Conservation (phyloP, 2,113 vertebrate species). For the Pluvialis apricaria region DNA sequence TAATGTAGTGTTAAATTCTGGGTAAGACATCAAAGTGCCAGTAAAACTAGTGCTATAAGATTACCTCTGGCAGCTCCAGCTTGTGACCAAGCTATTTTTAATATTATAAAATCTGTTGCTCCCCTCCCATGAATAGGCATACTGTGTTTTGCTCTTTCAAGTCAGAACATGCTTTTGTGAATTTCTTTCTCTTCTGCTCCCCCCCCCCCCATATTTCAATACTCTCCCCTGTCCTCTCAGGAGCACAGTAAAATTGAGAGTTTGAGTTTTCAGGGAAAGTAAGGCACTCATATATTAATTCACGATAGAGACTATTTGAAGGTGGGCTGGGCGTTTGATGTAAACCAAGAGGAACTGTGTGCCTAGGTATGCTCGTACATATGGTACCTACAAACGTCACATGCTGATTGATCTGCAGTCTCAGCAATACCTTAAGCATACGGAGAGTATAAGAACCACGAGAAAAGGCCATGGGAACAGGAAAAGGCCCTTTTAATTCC, state of each 20-base stretch:
- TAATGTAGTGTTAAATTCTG: slow-evolving; percentile 22
- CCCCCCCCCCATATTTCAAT: not conserved
- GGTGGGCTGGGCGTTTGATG: not conserved
- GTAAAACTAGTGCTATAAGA: slow-evolving; percentile 20
- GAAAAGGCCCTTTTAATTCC: slow-evolving; percentile 14
- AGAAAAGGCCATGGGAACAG: not conserved
- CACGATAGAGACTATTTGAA: not conserved
- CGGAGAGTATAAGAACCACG: not conserved
- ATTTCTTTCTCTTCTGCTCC: not conserved
- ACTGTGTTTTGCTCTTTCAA: slow-evolving; percentile 3
- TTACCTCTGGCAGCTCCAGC: not conserved
- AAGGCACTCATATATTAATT: not conserved
- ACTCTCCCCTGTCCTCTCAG: not conserved
- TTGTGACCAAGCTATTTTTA: slow-evolving; percentile 15
- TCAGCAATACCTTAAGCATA: not conserved
- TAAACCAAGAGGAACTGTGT: not conserved
- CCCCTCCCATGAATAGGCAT: not conserved
- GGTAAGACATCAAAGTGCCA: slow-evolving; percentile 16
- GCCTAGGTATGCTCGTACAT: not conserved
- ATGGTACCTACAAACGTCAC: not conserved
- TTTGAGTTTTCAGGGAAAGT: not conserved
- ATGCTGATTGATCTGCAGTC: not conserved
- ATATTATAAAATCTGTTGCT: not conserved
- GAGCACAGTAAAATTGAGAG: not conserved
- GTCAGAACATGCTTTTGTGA: not conserved